A percentile compares a stretch with the other conserved stretches of the same genome.
These are phyloP conservation scores for Volucella inanis DNA, from an alignment of 2,888 invertebrate genomes.

Conservation along the genomic window DNA sequence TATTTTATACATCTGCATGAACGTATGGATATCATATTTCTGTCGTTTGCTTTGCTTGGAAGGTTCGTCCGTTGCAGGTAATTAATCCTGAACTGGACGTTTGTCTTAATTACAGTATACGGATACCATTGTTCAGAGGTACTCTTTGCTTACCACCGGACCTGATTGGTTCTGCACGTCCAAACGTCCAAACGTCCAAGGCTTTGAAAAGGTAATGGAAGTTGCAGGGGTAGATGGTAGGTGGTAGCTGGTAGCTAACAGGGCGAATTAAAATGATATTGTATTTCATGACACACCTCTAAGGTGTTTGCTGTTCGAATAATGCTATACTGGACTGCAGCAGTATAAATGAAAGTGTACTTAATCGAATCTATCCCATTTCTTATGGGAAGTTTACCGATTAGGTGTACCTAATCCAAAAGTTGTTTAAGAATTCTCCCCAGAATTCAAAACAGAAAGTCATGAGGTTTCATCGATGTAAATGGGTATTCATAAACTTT, in stretches of 20 bases:
- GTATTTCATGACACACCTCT: constrained; percentile 71
- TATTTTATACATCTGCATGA: constrained; percentile 26
- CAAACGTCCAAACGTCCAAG: no score
- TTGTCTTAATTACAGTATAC: constrained; percentile 63
- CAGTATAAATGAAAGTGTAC: constrained; percentile 19
- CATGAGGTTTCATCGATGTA: constrained; percentile 58
- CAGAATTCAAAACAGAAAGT: constrained; percentile 23
- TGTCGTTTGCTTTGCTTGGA: constrained; percentile 42
- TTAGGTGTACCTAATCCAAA: constrained; percentile 69
- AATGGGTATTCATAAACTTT: not conserved
- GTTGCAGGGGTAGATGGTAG: constrained; percentile 16
- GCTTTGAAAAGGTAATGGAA: no score
- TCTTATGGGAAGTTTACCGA: constrained; percentile 60
- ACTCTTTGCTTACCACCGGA: constrained; percentile 15
- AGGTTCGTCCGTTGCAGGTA: constrained; percentile 51
- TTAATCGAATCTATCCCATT: constrained; percentile 59
- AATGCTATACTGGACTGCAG: constrained; percentile 50
- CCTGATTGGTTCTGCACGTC: constrained; percentile 40
- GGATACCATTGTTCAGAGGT: constrained; percentile 60
- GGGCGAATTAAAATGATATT: constrained; percentile 70
- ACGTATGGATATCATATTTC: constrained; percentile 32
- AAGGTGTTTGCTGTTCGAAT: constrained; percentile 70
- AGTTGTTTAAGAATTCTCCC: constrained; percentile 65
- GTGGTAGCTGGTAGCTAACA: not conserved
- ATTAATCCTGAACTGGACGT: constrained; percentile 61